Base-by-base conservation (phyloP, 1,140 invertebrate genomes). In the Homarus americanus region DNA sequence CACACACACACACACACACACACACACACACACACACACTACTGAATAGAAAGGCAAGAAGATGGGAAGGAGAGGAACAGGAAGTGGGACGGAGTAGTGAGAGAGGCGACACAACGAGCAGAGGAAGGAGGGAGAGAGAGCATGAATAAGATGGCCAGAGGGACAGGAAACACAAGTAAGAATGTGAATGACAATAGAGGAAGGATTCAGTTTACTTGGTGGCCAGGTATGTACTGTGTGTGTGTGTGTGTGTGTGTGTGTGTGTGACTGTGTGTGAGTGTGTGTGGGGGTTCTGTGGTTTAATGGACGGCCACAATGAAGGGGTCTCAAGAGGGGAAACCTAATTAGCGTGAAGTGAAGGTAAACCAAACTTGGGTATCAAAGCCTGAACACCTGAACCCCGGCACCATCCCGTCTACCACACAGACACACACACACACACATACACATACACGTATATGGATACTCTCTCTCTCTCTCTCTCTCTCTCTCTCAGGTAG, bases 311-410 rank as follows among this genome's bases (percentile, higher is more conserved):
- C 63, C 63, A 69, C 63, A 69, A 69, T 69, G 63, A 69, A 69
- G 63, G n/a, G 32, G 63, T 28, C 63, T 69, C n/a, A 32, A 69
- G 63, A 69, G 63, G 63, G 63, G 53, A 20, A 69, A 69, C 4
- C 63, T 69, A 69, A 69, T 69, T 69, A 69, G n/a, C 63, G n/a
- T 69, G 63, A 69, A 69, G 63, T 69, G 63, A 69, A 69, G 63
- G 63, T 32, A 69, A 69, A 69, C 63, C 32, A 7, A 69, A 20
- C 63, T 69, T 28, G 63, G 24, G 63, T 28, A 69, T 69, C 63
- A 69, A 69, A 69, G 63, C n/a, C n/a, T n/a, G n/a, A n/a, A n/a
- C n/a, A n/a, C n/a, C n/a, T n/a, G n/a, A n/a, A n/a, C n/a, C n/a
- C n/a, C n/a, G n/a, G n/a, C n/a, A n/a, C n/a, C n/a, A n/a, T n/a